A percentile compares a stretch with the other conserved stretches of the same genome.
phyloP scores from a whole-genome alignment of 2,797 vertebrate species.

The Coracias cyanogaster region DNA sequence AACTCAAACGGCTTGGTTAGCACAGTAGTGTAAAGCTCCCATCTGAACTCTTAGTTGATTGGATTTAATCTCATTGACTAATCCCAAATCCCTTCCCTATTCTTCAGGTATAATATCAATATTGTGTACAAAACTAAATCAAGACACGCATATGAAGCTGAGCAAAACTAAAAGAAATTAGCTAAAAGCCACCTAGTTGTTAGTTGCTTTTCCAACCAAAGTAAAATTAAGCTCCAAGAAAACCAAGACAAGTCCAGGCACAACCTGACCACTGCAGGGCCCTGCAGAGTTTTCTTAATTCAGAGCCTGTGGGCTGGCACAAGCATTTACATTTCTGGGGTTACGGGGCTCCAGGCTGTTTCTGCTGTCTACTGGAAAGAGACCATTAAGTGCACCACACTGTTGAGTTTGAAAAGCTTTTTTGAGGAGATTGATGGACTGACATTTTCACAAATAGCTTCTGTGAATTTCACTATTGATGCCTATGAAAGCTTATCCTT shows the following conservation, averaged over 20 bases:
- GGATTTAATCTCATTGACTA: not conserved
- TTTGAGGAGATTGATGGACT: not conserved
- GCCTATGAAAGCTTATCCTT: not conserved
- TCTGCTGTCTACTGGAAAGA: not conserved
- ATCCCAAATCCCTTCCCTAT: not conserved
- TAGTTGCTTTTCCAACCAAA: not conserved
- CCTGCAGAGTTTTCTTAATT: not conserved
- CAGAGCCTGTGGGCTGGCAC: not conserved
- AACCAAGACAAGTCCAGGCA: not conserved
- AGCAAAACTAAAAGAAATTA: not conserved
- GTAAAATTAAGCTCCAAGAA: not conserved
- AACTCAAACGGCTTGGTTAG: no score
- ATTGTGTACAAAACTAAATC: not conserved
- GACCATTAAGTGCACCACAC: no score
- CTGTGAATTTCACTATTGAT: not conserved
- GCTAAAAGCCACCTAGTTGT: not conserved
- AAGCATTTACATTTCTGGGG: not conserved
- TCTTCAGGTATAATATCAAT: not conserved
- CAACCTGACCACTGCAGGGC: not conserved
- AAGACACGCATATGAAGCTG: not conserved
- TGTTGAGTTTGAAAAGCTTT: not conserved
- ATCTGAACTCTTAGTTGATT: no score
- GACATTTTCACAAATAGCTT: not conserved
- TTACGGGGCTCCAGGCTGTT: not conserved
- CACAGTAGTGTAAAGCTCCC: no score